Evolutionary conservation across 2,797 vertebrate species (phyloP), one percentile per base, ranked within the genome.

Genomic region (Sebastes minor): DNA sequence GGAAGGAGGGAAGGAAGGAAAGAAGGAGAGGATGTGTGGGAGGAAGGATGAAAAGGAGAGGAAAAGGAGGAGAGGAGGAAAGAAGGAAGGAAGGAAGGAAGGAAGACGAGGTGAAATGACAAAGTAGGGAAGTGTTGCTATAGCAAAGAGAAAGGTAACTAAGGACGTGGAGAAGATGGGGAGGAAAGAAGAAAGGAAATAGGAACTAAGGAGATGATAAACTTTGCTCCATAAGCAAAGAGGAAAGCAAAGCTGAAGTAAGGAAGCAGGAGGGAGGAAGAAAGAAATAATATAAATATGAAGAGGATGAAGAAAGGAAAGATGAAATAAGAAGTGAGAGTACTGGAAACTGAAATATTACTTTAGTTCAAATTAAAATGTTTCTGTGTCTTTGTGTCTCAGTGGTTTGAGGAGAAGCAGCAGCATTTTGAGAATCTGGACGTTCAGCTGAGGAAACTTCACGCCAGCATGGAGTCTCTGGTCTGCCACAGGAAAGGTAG

Each of bases 371-470:
- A 52, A 20, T 13, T 38, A 52, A 52, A n/a, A n/a, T 85, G 28
- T 88, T 11, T 35, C 3, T 64, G 62, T 76, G 49, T 79, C 0
- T 67, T 91, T 64, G 62, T 76, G 49, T 79, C 0, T 67, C 91
- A 99, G 98, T 99, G 98, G 98, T 99, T 99, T 91, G 98, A 99
- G 94, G 98, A 99, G 96, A 99, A 99, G 85, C 98, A 99, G 92
- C 97, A 99, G 91, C 98, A 99, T 80, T 99, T 99, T 96, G 98
- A 99, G 92, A 99, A 99, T 89, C 95, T 99, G 89, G 98, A 99
- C 88, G 94, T 97, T 83, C 98, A 99, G 89, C 96, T 99, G 92
- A 96, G 96, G 90, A 99, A 99, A 84, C 97, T 99, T 89, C 98
- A 99, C 71, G 94, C 89, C 76, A 98, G 97, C 35, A 97, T 99